These are phyloP conservation scores for Enteromius mattozi DNA, from an alignment of 2,797 vertebrate genomes.

Conservation along the genomic window DNA sequence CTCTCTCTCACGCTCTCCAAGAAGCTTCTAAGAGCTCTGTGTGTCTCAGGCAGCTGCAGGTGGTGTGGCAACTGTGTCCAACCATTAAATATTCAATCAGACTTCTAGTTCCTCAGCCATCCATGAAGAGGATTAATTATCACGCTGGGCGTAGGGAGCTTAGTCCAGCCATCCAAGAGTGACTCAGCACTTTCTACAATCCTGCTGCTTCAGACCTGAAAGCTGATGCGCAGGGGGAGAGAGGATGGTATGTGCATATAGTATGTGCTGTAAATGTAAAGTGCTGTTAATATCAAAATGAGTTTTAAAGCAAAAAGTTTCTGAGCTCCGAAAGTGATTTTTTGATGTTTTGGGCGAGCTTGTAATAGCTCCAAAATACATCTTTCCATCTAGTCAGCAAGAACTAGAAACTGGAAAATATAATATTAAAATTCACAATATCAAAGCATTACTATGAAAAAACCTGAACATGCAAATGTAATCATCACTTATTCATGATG, in stretches of 20 bases:
- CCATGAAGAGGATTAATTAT: constrained; percentile 81
- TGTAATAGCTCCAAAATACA: neutral
- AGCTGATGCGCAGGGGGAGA: neutral
- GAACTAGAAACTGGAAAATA: constrained; percentile 8
- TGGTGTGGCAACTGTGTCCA: constrained; percentile 70
- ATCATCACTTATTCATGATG: neutral
- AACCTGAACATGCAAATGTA: neutral
- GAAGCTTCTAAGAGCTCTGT: constrained; percentile 20
- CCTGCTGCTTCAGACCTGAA: constrained; percentile 33
- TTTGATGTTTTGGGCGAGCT: neutral
- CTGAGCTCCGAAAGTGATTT: neutral
- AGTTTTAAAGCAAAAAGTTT: constrained; percentile 3
- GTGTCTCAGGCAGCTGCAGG: constrained; percentile 49
- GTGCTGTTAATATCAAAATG: neutral
- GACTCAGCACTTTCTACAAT: constrained; percentile 62
- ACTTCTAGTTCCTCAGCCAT: constrained; percentile 76
- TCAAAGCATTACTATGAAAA: neutral
- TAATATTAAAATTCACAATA: neutral
- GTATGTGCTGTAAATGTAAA: constrained; percentile 37
- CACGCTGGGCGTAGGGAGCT: constrained; percentile 68
- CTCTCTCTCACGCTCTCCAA: constrained; percentile 27
- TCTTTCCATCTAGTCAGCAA: neutral
- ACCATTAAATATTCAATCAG: constrained; percentile 81
- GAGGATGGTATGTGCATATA: constrained; percentile 20
- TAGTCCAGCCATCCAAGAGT: constrained; percentile 51